Evolutionary conservation across 2,113 vertebrate species (phyloP), one percentile per base, ranked within the genome.

Genomic region (Eubucco bourcierii): DNA sequence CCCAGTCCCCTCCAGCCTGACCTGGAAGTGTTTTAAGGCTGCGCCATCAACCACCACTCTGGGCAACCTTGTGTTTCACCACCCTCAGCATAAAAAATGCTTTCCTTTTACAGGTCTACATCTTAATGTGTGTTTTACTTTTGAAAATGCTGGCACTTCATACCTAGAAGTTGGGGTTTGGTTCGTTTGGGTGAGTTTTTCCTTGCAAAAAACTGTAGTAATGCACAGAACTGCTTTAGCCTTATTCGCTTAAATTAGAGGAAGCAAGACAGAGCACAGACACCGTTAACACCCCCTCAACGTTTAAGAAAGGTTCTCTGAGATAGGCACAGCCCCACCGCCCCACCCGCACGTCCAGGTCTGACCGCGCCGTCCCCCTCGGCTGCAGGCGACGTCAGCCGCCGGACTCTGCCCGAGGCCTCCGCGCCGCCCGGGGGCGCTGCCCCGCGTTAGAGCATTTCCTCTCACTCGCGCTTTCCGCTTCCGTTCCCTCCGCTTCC

Each of bases 121-220:
- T 56, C 15, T 16, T 17, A 15, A 15, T 56, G 28, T 56, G 4
- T 12, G 6, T 12, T 24, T 12, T 50, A 10, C 16, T 53, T 12
- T 20, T 1, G 23, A 1, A 18, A 13, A 20, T 8, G 39, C 37
- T 1, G 44, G 21, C 24, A 3, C 9, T 4, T 20, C 34, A 8
- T 46, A 15, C 28, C 18, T 28, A 4, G 9, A 8, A 8, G 28
- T 6, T 29, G 29, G 34, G 20, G 4, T 18, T 25, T 29, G 8
- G n/a, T 4, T 9, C 7, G 7, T 33, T 23, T 24, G 19, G 27
- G 33, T 3, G 34, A 41, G 29, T 50, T 33, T 27, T 41, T 23
- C 34, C 17, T 4, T 18, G 29, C 12, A 7, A 5, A 65, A 24
- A 20, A 2, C 33, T 18, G 14, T 13, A 24, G 17, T 16, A 28